These are phyloP conservation scores for Copsychus sechellarum DNA, from an alignment of 2,113 vertebrate species.

Conservation along the genomic window DNA sequence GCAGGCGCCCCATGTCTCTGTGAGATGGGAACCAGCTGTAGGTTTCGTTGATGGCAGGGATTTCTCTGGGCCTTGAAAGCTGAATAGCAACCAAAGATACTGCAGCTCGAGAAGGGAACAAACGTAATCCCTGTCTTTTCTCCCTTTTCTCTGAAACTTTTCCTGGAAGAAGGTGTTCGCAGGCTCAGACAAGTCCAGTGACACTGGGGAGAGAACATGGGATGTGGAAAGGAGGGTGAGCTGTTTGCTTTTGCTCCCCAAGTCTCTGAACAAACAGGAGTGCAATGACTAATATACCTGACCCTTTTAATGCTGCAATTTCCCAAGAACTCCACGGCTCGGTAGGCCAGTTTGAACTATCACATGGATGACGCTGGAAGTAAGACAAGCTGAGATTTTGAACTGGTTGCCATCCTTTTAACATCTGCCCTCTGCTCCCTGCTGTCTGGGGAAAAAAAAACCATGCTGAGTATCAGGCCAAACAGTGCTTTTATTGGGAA, in stretches of 20 bases:
- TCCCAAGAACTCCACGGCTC: neutral
- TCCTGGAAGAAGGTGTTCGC: neutral
- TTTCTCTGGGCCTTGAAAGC: neutral
- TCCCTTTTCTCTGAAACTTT: neutral
- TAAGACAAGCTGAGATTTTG: neutral
- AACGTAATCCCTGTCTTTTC: neutral
- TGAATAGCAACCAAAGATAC: neutral
- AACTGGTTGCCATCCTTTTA: neutral
- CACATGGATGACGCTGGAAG: fast-evolving
- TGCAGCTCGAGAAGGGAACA: neutral
- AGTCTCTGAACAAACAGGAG: neutral
- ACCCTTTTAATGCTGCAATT: neutral
- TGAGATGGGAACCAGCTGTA: neutral
- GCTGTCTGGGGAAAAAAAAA: neutral
- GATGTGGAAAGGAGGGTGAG: neutral
- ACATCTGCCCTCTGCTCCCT: neutral
- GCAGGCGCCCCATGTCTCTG: neutral
- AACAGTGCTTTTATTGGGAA: neutral
- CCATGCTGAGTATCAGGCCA: neutral
- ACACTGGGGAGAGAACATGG: neutral
- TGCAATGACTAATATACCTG: neutral
- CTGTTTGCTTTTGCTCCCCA: neutral
- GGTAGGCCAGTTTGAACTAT: fast-evolving
- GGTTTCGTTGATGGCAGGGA: neutral
- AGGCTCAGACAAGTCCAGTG: neutral